A percentile compares a stretch with the other conserved stretches of the same genome.
phyloP scores from a whole-genome alignment of 2,113 vertebrate species.

The Larimichthys polyactis region DNA sequence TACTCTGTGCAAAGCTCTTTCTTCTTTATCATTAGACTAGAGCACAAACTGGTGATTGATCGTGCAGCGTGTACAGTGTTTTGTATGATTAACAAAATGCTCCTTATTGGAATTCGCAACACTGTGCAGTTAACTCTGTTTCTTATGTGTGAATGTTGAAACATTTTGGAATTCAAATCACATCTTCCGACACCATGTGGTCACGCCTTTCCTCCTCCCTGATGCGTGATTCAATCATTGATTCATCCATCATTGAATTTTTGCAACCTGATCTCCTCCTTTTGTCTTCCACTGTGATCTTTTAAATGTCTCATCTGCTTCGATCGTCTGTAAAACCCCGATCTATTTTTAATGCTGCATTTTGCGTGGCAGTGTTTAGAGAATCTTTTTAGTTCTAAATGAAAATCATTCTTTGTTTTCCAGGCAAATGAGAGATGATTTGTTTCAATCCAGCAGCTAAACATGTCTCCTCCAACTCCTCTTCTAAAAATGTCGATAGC shows the following conservation, averaged over 20 bases:
- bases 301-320: not conserved
- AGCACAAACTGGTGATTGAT: slow-evolving; percentile 6
- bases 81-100: not conserved
- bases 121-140: not conserved
- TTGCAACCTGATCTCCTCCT: slow-evolving; percentile 15
- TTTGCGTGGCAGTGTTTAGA: not conserved
- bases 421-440: not conserved
- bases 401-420: slow-evolving; percentile 10
- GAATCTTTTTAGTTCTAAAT: slow-evolving; percentile 3
- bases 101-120: not conserved
- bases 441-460: slow-evolving; percentile 46
- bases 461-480: slow-evolving; percentile 17
- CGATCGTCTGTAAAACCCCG: not conserved
- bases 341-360: not conserved
- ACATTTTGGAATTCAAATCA: slow-evolving; percentile 9
- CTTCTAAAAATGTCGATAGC: slow-evolving; percentile 71
- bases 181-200: not conserved
- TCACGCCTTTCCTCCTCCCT: not conserved
- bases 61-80: not conserved
- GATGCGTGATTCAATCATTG: slow-evolving; percentile 13
- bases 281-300: not conserved
- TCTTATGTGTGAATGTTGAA: not conserved
- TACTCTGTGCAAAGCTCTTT: not conserved
- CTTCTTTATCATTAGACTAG: not conserved
- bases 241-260: slow-evolving; percentile 13